phyloP scores from a whole-genome alignment of 1,140 invertebrate species.

The Drosophila mauritiana region DNA sequence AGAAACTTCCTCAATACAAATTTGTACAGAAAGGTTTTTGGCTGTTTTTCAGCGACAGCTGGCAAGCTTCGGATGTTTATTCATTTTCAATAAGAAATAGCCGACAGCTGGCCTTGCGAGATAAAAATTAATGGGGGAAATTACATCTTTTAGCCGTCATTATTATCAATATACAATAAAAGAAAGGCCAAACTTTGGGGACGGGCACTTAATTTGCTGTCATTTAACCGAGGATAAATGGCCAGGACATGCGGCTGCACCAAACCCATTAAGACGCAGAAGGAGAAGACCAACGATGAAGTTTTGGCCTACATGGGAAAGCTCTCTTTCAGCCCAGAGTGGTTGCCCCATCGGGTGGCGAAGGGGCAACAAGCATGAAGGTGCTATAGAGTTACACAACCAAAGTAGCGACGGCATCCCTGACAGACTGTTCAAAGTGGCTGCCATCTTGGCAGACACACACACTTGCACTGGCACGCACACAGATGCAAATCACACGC shows the following conservation, averaged over 20 bases:
- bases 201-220: conserved; percentile 72
- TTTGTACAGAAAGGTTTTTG: background rate
- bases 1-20: background rate
- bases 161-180: conserved; percentile 77
- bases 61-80: conserved; percentile 5
- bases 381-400: conserved; percentile 71
- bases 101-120: conserved; percentile 55
- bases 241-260: conserved; percentile 57
- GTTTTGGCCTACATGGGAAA: conserved; percentile 46
- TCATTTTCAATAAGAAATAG: conserved; percentile 25
- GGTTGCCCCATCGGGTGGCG: no score
- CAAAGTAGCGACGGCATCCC: conserved; percentile 6
- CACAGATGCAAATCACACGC: conserved; percentile 65
- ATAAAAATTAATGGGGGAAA: conserved; percentile 72
- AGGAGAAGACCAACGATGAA: conserved; percentile 24
- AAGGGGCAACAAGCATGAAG: conserved; percentile 59
- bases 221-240: conserved; percentile 76
- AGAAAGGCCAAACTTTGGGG: conserved; percentile 49
- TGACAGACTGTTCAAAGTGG: conserved; percentile 40
- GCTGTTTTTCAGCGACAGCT: background rate
- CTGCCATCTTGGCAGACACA: conserved; percentile 29
- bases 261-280: conserved; percentile 50
- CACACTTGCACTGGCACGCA: conserved; percentile 9
- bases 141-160: conserved; percentile 58
- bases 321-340: conserved; percentile 16